phyloP scores from a whole-genome alignment of 2,888 invertebrate species.

The Atethmia centrago region DNA sequence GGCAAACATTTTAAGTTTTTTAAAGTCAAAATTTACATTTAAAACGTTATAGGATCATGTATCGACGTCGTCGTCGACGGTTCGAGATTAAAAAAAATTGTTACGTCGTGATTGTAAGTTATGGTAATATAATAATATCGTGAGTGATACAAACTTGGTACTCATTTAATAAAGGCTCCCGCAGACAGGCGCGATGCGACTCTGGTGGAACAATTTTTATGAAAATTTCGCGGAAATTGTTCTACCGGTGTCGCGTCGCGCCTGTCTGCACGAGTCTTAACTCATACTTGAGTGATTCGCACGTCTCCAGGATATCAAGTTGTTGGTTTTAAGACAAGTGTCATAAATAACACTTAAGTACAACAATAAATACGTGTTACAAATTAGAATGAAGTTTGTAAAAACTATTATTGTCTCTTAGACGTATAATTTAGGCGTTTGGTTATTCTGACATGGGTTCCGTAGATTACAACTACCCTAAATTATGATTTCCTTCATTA shows the following conservation, averaged over 20 bases:
- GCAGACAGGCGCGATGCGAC: no score
- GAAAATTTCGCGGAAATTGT: no score
- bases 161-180: no score
- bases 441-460: neutral
- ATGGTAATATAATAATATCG: conserved; percentile 59
- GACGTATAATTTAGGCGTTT: no score
- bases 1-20: conserved; percentile 80
- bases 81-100: conserved; percentile 53
- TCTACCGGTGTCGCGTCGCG: no score
- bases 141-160: conserved; percentile 12
- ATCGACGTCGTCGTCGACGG: conserved; percentile 51
- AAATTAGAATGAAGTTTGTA: conserved; percentile 34
- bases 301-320: conserved; percentile 20
- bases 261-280: no score
- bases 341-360: conserved; percentile 38
- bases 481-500: neutral
- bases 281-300: conserved; percentile 19
- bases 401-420: conserved; percentile 9
- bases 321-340: conserved; percentile 31
- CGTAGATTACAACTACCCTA: neutral
- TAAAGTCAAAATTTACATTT: conserved; percentile 80
- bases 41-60: conserved; percentile 72
- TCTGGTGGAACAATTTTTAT: no score
- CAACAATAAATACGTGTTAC: conserved; percentile 27
- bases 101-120: conserved; percentile 49